Conservation (phyloP, 2,888 invertebrate species). For the Campoplex capitator region DNA sequence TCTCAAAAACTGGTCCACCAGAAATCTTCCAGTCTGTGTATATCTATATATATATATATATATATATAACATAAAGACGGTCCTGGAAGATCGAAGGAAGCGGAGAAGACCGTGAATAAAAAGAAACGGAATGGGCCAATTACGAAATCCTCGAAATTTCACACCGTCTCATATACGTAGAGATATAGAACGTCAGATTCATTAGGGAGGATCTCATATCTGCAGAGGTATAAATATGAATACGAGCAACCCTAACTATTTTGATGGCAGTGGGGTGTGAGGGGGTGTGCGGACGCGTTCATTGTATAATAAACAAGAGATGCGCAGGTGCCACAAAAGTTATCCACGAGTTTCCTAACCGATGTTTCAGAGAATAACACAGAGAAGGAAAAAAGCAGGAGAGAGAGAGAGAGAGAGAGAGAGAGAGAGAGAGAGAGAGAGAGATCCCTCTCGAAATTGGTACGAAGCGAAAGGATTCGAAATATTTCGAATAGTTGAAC, state of each 20-base stretch:
- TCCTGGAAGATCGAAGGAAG: conserved; percentile 36
- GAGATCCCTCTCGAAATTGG: conserved; percentile 27
- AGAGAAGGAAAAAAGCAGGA: neutral
- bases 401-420: too few relatives aligned
- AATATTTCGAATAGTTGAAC: conserved; percentile 57
- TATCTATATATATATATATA: neutral
- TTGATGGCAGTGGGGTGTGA: conserved; percentile 25
- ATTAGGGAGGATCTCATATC: conserved; percentile 76
- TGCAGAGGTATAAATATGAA: conserved; percentile 75
- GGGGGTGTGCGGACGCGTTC: conserved; percentile 4
- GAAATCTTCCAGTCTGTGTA: conserved; percentile 13
- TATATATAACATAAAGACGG: conserved; percentile 2
- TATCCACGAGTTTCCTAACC: conserved; percentile 54
- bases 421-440: too few relatives aligned
- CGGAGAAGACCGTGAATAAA: conserved; percentile 42
- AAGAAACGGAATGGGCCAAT: conserved; percentile 78
- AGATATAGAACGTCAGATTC: conserved; percentile 73
- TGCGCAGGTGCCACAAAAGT: conserved; percentile 65
- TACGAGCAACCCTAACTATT: conserved; percentile 65
- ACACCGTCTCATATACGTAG: conserved; percentile 71
- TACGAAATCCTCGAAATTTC: conserved; percentile 81
- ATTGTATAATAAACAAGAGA: conserved; percentile 62
- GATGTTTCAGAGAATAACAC: conserved; percentile 11
- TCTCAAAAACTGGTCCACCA: conserved; percentile 61
- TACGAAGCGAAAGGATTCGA: conserved; percentile 27